Percentiles rank a stretch among this genome's conserved stretches.
These are phyloP conservation scores for Simalia tracyae DNA, from an alignment of 2,797 vertebrate genomes.

Conservation along the genomic window DNA sequence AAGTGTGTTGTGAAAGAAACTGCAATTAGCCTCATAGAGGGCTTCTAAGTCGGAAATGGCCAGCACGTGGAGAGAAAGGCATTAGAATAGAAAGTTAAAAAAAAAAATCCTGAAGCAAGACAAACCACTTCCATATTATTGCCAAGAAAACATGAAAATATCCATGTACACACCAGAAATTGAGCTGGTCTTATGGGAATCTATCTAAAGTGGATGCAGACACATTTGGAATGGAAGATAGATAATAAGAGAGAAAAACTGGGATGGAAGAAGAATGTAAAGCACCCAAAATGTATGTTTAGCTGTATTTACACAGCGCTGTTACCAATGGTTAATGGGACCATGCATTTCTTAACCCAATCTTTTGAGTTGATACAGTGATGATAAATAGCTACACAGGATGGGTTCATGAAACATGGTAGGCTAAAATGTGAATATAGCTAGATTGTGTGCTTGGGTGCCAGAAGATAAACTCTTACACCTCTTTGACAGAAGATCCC, in stretches of 20 bases:
- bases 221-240: neutral
- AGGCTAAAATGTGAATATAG: neutral
- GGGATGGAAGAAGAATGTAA: neutral
- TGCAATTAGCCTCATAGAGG: neutral
- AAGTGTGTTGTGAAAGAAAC: neutral
- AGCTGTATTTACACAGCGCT: neutral
- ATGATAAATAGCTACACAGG: neutral
- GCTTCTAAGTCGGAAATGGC: neutral
- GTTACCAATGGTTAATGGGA: neutral
- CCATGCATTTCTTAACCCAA: neutral
- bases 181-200: neutral
- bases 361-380: neutral
- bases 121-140: neutral
- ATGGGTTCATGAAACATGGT: neutral
- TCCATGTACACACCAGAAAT: neutral
- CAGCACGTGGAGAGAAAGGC: neutral
- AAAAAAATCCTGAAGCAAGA: neutral
- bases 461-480: neutral
- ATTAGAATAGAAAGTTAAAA: neutral
- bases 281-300: neutral
- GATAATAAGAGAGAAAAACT: neutral
- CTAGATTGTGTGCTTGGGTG: neutral
- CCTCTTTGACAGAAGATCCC: neutral
- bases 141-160: neutral
- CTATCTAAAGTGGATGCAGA: neutral